A percentile compares a stretch with the other conserved stretches of the same genome.
These are phyloP conservation scores for Apistogramma diplotaenia DNA, from an alignment of 2,113 vertebrate genomes.

Conservation along the genomic window DNA sequence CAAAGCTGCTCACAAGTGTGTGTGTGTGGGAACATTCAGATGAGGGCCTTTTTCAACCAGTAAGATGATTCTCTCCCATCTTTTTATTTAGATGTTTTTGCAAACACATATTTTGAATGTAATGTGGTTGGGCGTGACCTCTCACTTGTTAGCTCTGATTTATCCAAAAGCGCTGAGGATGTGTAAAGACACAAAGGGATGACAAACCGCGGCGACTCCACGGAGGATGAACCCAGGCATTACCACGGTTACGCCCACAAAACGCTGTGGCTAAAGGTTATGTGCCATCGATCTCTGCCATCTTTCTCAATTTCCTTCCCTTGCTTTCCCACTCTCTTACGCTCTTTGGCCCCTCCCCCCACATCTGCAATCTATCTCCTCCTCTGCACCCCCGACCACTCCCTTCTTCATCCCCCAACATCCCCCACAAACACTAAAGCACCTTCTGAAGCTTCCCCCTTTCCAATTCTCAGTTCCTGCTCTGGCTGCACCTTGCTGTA, in stretches of 20 bases:
- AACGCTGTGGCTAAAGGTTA: slow-evolving; percentile 50
- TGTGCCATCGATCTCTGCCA: slow-evolving; percentile 33
- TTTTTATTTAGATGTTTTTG: not conserved
- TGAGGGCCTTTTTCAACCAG: not conserved
- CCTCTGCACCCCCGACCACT: slow-evolving; percentile 59
- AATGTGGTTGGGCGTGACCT: not conserved
- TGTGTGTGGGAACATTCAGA: not conserved
- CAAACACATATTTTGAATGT: not conserved
- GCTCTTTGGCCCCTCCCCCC: slow-evolving; percentile 21
- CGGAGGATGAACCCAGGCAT: not conserved
- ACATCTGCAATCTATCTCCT: slow-evolving; percentile 54
- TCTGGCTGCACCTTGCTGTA: not conserved
- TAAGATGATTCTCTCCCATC: not conserved
- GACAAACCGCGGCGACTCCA: not conserved
- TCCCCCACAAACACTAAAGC: slow-evolving; percentile 3
- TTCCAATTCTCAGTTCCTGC: not conserved
- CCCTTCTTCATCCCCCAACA: slow-evolving; percentile 46
- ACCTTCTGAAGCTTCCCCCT: not conserved
- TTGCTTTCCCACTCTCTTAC: slow-evolving; percentile 13
- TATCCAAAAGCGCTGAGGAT: not conserved
- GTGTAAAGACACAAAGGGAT: not conserved
- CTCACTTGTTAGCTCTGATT: not conserved
- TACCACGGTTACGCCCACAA: slow-evolving; percentile 45
- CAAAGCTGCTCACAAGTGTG: slow-evolving; percentile 6
- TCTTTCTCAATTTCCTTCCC: slow-evolving; percentile 27